Percentiles rank a stretch among this genome's conserved stretches.
Evolutionary conservation across 2,113 vertebrate genomes (phyloP).

Genomic region (Misgurnus mizolepis): DNA sequence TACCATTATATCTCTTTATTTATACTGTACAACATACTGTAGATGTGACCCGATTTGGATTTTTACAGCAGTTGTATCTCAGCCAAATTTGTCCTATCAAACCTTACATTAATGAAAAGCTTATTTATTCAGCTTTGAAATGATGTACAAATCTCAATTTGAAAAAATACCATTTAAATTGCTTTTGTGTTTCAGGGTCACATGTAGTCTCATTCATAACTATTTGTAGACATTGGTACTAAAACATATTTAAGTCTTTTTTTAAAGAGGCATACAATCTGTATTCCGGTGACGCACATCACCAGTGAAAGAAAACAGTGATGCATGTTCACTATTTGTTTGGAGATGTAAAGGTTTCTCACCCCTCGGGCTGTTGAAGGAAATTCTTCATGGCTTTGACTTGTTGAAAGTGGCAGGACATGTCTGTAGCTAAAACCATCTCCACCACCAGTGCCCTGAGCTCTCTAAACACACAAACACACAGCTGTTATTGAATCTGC

Average conservation of each 20-base stretch:
- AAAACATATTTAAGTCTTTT: neutral
- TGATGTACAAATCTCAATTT: too few species aligned
- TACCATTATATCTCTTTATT: too few species aligned
- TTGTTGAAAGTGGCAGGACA: constrained; percentile 99
- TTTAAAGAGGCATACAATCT: neutral
- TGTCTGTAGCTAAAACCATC: constrained; percentile 97
- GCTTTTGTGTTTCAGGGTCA: too few species aligned
- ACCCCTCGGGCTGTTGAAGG: constrained; percentile 95
- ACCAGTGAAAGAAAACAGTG: too few species aligned
- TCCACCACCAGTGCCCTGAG: constrained; percentile 93
- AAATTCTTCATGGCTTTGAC: constrained; percentile 98
- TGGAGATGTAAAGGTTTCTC: constrained; percentile 59
- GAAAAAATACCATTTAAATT: too few species aligned
- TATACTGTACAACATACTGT: too few species aligned
- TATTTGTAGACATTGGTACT: neutral
- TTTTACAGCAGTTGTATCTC: too few species aligned
- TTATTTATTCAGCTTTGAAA: too few species aligned
- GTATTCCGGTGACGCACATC: neutral
- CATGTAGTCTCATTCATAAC: too few species aligned
- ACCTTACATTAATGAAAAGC: too few species aligned
- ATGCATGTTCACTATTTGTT: neutral
- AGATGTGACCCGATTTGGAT: too few species aligned
- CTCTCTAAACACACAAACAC: constrained; percentile 75
- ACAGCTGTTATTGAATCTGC: neutral
- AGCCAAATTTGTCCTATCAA: too few species aligned